phyloP scores from a whole-genome alignment of 2,113 vertebrate genomes.

The Lampris incognitus region DNA sequence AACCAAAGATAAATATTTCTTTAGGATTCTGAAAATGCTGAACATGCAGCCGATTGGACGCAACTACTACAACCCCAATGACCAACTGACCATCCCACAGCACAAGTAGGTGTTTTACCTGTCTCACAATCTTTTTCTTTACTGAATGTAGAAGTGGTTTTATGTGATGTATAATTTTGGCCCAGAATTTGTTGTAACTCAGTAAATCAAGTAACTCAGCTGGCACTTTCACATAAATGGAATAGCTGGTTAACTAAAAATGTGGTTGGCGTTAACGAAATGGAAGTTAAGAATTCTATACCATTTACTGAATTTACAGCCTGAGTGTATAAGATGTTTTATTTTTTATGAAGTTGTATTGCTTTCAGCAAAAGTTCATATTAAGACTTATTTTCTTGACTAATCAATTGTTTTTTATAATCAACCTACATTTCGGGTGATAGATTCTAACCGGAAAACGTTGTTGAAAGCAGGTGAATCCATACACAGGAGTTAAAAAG shows the following conservation, averaged over 20 bases:
- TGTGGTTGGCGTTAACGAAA: no score
- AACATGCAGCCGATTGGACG: slow-evolving; percentile 96
- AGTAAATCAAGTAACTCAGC: no score
- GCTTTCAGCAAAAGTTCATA: background rate
- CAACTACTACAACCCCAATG: slow-evolving; percentile 92
- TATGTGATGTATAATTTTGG: no score
- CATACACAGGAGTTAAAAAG: background rate
- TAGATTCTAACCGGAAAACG: background rate
- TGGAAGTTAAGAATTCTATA: no score
- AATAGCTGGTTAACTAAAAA: no score
- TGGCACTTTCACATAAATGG: no score
- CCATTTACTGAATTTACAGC: no score
- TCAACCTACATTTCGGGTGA: background rate
- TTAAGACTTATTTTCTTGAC: background rate
- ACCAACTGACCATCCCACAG: slow-evolving; percentile 88
- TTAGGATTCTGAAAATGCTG: slow-evolving; percentile 91
- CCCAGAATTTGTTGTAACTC: no score
- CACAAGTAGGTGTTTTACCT: slow-evolving; percentile 84
- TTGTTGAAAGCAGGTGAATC: background rate
- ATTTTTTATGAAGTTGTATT: no score
- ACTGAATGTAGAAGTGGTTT: no score
- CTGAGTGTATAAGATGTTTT: no score
- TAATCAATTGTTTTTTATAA: background rate
- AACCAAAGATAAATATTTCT: background rate
- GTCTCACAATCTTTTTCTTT: no score